Evolutionary conservation across 2,797 vertebrate species (phyloP).

Genomic region (Discoglossus pictus): DNA sequence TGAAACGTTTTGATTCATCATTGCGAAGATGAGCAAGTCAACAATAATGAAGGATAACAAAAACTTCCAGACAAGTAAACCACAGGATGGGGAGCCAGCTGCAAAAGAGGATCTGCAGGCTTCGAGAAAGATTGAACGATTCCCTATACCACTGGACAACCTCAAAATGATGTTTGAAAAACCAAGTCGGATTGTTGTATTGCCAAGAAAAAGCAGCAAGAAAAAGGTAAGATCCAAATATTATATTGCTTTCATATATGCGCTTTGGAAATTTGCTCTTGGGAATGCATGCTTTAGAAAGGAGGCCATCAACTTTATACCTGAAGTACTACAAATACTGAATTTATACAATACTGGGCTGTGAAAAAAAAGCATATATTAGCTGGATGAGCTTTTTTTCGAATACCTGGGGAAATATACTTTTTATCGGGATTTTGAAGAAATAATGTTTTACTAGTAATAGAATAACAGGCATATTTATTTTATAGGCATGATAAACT

Average conservation of each 20-base stretch:
- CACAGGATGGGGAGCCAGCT: slow-evolving; percentile 17
- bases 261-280: no score
- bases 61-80: background rate
- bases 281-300: no score
- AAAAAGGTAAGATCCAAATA: slow-evolving; percentile 34
- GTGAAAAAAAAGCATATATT: no score
- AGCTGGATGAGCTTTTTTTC: no score
- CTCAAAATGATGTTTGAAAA: slow-evolving; percentile 69
- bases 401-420: no score
- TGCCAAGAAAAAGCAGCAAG: slow-evolving; percentile 30
- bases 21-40: slow-evolving; percentile 15
- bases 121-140: slow-evolving; percentile 55
- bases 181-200: slow-evolving; percentile 52
- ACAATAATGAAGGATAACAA: slow-evolving; percentile 1
- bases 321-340: no score
- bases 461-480: no score
- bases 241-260: background rate
- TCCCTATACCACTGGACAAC: slow-evolving; percentile 67
- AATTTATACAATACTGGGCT: no score
- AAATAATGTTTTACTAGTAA: no score
- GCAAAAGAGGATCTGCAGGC: slow-evolving; percentile 55
- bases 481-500: no score
- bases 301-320: no score
- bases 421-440: no score
- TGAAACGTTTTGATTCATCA: background rate